Evolutionary conservation across 2,888 invertebrate genomes (phyloP).

Genomic region (Troides aeacus): DNA sequence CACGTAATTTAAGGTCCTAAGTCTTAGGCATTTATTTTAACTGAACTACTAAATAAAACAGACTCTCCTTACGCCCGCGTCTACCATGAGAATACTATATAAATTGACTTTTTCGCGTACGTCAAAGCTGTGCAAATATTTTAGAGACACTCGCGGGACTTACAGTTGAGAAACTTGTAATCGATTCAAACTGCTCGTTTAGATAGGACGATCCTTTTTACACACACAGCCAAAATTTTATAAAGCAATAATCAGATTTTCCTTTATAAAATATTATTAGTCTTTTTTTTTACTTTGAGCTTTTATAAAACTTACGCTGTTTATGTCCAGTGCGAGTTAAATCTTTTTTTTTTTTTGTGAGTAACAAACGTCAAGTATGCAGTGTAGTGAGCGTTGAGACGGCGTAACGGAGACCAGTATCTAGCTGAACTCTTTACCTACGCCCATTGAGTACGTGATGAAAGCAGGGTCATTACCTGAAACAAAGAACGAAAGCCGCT

Average conservation of each 20-base stretch:
- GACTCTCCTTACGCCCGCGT: constrained; percentile 13
- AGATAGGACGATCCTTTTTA: background rate
- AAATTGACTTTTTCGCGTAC: constrained; percentile 23
- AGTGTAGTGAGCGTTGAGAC: constrained; percentile 25
- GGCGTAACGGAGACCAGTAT: constrained; percentile 46
- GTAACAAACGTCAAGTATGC: constrained; percentile 29
- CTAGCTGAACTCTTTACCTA: constrained; percentile 60
- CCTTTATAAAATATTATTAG: background rate
- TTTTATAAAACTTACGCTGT: background rate
- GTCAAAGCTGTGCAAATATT: constrained; percentile 22
- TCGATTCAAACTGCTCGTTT: constrained; percentile 16
- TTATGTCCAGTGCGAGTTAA: background rate
- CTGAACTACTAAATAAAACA: constrained; percentile 32
- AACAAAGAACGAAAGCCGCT: constrained; percentile 76
- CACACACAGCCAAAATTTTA: too few species aligned
- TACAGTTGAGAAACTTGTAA: constrained; percentile 22
- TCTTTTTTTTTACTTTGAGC: background rate
- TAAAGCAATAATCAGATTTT: background rate
- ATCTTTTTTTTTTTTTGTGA: constrained; percentile 21
- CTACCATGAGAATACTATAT: constrained; percentile 18
- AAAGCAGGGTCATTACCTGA: constrained; percentile 79
- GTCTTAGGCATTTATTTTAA: constrained; percentile 38
- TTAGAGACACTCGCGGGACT: constrained; percentile 19
- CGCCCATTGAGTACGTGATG: constrained; percentile 71
- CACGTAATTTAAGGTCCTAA: constrained; percentile 38